Conservation (phyloP, 2,797 vertebrate genomes). For the Esox lucius region DNA sequence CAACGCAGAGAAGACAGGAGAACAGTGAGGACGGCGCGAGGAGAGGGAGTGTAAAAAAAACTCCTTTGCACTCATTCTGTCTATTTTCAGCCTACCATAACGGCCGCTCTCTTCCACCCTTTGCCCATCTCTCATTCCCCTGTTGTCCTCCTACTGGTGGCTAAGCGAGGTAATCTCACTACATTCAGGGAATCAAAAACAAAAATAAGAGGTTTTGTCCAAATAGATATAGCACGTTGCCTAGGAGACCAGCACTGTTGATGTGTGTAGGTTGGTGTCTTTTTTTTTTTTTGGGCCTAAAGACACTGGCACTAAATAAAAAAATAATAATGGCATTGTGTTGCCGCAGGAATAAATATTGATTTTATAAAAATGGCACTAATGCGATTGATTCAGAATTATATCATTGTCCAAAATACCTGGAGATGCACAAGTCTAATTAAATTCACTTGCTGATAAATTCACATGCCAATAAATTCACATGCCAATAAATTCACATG, state of each 20-base stretch:
- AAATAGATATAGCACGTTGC: slow-evolving; percentile 60
- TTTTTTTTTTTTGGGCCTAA: slow-evolving; percentile 56
- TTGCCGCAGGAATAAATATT: neutral
- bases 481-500: too few relatives aligned
- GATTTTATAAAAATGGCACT: neutral
- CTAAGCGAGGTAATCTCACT: slow-evolving; percentile 58
- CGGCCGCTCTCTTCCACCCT: slow-evolving; percentile 53
- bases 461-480: too few relatives aligned
- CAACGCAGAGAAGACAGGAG: slow-evolving; percentile 48
- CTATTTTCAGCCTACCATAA: slow-evolving; percentile 73
- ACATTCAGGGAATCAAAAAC: slow-evolving; percentile 57
- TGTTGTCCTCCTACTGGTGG: slow-evolving; percentile 49
- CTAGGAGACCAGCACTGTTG: slow-evolving; percentile 66
- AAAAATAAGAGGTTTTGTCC: slow-evolving; percentile 51
- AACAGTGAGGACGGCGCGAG: neutral
- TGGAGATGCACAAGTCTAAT: neutral
- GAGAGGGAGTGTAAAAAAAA: slow-evolving; percentile 46
- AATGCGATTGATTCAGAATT: neutral
- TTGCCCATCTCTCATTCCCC: slow-evolving; percentile 41
- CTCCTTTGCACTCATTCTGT: slow-evolving; percentile 68
- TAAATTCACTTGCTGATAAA: too few relatives aligned
- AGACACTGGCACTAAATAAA: slow-evolving; percentile 45
- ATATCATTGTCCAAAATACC: neutral
- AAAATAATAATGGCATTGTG: too few relatives aligned
- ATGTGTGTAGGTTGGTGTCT: slow-evolving; percentile 52